Evolutionary conservation across 1,140 invertebrate species (phyloP).

Genomic region (Leptinotarsa texana): DNA sequence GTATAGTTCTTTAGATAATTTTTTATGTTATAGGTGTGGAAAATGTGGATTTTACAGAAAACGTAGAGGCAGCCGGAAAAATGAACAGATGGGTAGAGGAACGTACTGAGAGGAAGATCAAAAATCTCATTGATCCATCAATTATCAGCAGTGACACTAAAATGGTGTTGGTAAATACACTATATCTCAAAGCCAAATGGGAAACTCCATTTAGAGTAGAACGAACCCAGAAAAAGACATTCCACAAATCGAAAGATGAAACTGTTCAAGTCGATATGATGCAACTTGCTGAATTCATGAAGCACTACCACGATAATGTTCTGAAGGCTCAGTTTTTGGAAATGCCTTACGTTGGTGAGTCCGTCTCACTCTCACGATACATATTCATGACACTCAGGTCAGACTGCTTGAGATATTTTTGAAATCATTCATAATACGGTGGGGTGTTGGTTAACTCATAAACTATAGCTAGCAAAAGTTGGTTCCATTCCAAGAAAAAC

Average conservation of each 20-base stretch:
- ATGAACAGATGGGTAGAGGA: conserved; percentile 74
- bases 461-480: too few species aligned
- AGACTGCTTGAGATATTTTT: too few species aligned
- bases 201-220: not conserved
- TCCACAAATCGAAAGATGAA: not conserved
- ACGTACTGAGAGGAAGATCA: conserved; percentile 72
- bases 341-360: not conserved
- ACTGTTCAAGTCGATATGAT: not conserved
- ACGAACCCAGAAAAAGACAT: not conserved
- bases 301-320: not conserved
- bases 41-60: conserved; percentile 60
- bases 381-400: too few species aligned
- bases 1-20: not conserved
- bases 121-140: conserved; percentile 63
- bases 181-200: conserved; percentile 72
- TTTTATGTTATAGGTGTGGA: conserved; percentile 55
- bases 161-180: conserved; percentile 77
- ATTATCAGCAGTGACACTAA: conserved; percentile 60
- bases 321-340: conserved; percentile 11
- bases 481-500: too few species aligned
- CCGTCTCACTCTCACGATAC: not conserved
- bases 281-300: not conserved
- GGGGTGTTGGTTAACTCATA: too few species aligned
- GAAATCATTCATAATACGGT: too few species aligned
- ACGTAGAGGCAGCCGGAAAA: conserved; percentile 50